Evolutionary conservation across 1,140 invertebrate species (phyloP).

Genomic region (Rhynchophorus ferrugineus): DNA sequence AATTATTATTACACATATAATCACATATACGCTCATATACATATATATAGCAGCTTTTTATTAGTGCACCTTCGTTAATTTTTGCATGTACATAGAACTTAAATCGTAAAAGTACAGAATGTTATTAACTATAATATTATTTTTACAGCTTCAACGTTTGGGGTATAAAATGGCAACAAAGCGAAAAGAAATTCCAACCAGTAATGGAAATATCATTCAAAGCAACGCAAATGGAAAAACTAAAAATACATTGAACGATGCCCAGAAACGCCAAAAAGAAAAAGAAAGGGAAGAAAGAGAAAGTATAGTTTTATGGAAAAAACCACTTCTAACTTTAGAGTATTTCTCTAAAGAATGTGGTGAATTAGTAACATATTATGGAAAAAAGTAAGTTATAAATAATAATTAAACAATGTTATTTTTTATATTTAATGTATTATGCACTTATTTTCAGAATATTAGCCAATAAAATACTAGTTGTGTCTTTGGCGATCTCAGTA

Average conservation of each 20-base stretch:
- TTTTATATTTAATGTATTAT: not conserved
- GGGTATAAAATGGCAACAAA: slow-evolving; percentile 38
- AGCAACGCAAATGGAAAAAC: slow-evolving; percentile 17
- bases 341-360: slow-evolving; percentile 75
- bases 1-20: no score
- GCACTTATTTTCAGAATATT: slow-evolving; percentile 42
- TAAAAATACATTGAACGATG: slow-evolving; percentile 5
- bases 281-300: slow-evolving; percentile 46
- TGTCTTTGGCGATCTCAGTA: slow-evolving; percentile 38
- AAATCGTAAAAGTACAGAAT: no score
- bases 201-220: slow-evolving; percentile 23
- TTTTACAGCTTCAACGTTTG: slow-evolving; percentile 41
- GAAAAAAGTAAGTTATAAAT: slow-evolving; percentile 41
- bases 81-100: no score
- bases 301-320: slow-evolving; percentile 78
- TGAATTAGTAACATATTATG: slow-evolving; percentile 52
- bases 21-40: no score
- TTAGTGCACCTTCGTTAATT: no score
- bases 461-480: slow-evolving; percentile 45
- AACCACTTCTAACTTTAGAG: slow-evolving; percentile 72
- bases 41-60: no score
- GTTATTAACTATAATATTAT: no score
- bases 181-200: slow-evolving; percentile 30
- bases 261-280: slow-evolving; percentile 33
- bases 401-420: not conserved